Conservation (phyloP, 2,888 invertebrate species). For the Ctenicera cuprea region DNA sequence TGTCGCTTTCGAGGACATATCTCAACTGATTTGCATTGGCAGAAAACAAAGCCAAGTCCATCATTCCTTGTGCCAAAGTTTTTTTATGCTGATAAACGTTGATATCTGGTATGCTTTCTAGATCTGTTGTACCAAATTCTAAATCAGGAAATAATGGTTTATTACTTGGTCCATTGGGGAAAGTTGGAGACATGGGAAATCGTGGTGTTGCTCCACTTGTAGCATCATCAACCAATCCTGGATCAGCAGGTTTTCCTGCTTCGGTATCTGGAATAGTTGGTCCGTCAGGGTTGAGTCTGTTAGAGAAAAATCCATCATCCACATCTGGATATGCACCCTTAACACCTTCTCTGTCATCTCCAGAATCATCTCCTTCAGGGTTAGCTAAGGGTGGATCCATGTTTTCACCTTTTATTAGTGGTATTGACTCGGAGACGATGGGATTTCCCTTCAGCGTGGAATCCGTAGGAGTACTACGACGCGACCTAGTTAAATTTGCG, state of each 20-base stretch:
- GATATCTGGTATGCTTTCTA: conserved; percentile 79
- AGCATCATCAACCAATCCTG: conserved; percentile 39
- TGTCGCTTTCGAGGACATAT: conserved; percentile 84
- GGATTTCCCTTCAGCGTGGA: too few relatives aligned
- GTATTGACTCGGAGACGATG: conserved; percentile 35
- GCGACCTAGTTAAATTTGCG: conserved; percentile 24
- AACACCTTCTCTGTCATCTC: conserved; percentile 66
- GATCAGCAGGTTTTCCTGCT: background rate
- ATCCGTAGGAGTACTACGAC: conserved; percentile 29
- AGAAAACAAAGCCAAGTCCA: conserved; percentile 91
- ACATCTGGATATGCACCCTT: conserved; percentile 75
- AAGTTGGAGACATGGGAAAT: conserved; percentile 36
- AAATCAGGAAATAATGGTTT: conserved; percentile 56
- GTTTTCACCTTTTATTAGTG: conserved; percentile 46
- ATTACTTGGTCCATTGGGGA: background rate
- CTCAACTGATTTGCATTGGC: conserved; percentile 93
- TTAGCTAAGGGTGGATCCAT: conserved; percentile 71
- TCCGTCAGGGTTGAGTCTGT: conserved; percentile 44
- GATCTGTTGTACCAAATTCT: conserved; percentile 59
- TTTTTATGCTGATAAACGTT: conserved; percentile 94
- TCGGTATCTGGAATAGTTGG: conserved; percentile 6
- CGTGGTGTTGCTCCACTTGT: conserved; percentile 48
- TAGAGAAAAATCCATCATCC: conserved; percentile 78
- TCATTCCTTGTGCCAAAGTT: conserved; percentile 93
- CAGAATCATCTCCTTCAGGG: conserved; percentile 76